Conservation (phyloP, 2,888 invertebrate genomes). For the Julus scandinavius region DNA sequence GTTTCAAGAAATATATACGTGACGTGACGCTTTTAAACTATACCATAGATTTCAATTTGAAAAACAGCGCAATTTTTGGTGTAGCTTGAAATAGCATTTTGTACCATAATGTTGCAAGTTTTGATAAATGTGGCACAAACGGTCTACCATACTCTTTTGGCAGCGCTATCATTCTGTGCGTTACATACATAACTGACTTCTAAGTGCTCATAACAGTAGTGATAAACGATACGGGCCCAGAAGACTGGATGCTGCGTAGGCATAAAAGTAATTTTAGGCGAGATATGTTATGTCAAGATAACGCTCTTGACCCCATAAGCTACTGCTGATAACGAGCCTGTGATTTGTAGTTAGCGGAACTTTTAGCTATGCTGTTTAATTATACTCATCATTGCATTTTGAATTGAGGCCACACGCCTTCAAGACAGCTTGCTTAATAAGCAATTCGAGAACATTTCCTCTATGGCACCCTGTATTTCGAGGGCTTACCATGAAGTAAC, state of each 20-base stretch:
- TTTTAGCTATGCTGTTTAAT: conserved; percentile 9
- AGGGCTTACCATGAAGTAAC: too few species aligned
- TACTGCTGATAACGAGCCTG: conserved; percentile 42
- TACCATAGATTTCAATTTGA: not conserved
- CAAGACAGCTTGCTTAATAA: not conserved
- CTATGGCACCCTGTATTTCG: not conserved
- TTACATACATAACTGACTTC: conserved; percentile 1
- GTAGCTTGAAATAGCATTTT: too few species aligned
- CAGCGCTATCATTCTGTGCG: not conserved
- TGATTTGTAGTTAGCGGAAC: conserved; percentile 39
- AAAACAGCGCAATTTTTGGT: not conserved
- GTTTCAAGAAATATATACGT: not conserved
- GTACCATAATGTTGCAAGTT: not conserved
- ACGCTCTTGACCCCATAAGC: conserved; percentile 39
- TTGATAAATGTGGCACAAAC: not conserved
- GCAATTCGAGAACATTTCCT: not conserved
- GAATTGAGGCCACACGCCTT: conserved; percentile 34
- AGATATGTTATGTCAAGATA: conserved; percentile 38
- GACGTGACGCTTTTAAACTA: not conserved
- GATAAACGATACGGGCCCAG: conserved; percentile 17
- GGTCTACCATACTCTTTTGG: not conserved
- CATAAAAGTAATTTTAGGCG: conserved; percentile 26
- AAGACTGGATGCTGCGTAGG: conserved; percentile 22
- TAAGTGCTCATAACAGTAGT: conserved; percentile 1
- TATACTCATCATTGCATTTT: conserved; percentile 39